These are phyloP conservation scores for Coleophora deauratella DNA, from an alignment of 2,888 invertebrate genomes.

Conservation along the genomic window DNA sequence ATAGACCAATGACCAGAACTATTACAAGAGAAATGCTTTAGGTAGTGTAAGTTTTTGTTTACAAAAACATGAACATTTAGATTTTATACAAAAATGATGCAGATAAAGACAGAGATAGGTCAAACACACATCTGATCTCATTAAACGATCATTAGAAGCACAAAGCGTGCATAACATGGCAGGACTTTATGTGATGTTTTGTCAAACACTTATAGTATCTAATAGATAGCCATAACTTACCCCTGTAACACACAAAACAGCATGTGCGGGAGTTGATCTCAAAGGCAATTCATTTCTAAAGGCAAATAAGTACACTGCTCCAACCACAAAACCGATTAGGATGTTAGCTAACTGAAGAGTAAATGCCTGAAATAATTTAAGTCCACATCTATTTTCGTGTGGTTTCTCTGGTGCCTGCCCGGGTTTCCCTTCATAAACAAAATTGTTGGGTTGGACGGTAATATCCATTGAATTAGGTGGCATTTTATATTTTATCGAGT, in stretches of 20 bases:
- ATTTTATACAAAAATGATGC: too few relatives aligned
- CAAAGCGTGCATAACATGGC: too few relatives aligned
- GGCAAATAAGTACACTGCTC: conserved; percentile 12
- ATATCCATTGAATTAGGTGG: conserved; percentile 5
- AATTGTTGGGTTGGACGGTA: not conserved
- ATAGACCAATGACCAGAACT: too few relatives aligned
- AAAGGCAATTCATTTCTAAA: conserved; percentile 17
- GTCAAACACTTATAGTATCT: too few relatives aligned
- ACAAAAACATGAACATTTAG: too few relatives aligned
- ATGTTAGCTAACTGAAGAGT: conserved; percentile 16
- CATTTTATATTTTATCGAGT: too few relatives aligned
- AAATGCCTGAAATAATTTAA: conserved; percentile 14
- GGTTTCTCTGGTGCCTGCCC: not conserved
- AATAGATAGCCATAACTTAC: conserved; percentile 18
- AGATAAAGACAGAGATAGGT: too few relatives aligned
- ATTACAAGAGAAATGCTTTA: too few relatives aligned
- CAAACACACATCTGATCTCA: too few relatives aligned
- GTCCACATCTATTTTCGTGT: not conserved
- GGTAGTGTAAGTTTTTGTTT: too few relatives aligned
- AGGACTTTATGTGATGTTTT: too few relatives aligned
- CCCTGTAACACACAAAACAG: conserved; percentile 20
- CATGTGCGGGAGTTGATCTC: conserved; percentile 15
- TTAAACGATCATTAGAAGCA: too few relatives aligned
- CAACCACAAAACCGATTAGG: conserved; percentile 17
- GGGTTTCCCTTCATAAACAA: not conserved